Evolutionary conservation across 2,113 vertebrate genomes (phyloP).

Genomic region (Oncorhynchus nerka): DNA sequence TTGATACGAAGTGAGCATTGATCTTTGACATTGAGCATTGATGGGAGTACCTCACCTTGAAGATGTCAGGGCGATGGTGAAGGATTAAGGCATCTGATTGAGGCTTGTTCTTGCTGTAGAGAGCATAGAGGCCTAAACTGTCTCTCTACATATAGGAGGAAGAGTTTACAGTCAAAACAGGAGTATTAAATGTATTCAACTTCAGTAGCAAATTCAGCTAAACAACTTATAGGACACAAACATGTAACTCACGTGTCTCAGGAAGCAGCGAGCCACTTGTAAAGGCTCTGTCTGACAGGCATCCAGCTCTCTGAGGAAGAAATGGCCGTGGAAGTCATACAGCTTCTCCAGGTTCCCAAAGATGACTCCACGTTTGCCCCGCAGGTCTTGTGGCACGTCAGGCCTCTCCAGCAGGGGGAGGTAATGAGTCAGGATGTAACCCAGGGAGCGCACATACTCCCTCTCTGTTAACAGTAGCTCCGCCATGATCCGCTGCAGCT

Average conservation of each 20-base stretch:
- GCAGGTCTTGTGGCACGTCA: slow-evolving; percentile 75
- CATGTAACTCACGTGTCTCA: slow-evolving; percentile 69
- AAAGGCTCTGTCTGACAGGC: slow-evolving; percentile 67
- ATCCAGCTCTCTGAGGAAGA: slow-evolving; percentile 77
- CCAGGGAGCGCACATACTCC: slow-evolving; percentile 72
- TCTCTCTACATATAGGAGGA: slow-evolving; percentile 61
- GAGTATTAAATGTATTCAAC: background rate
- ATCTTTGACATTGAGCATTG: background rate
- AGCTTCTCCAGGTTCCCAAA: slow-evolving; percentile 81
- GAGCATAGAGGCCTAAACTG: slow-evolving; percentile 74
- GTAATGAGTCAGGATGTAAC: slow-evolving; percentile 75
- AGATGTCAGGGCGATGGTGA: slow-evolving; percentile 73
- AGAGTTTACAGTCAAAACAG: background rate
- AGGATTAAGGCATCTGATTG: slow-evolving; percentile 74
- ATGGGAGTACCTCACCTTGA: slow-evolving; percentile 64
- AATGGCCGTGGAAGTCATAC: slow-evolving; percentile 74
- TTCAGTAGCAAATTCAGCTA: background rate
- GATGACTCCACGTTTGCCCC: slow-evolving; percentile 72
- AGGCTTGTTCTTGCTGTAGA: slow-evolving; percentile 81
- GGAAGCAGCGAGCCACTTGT: slow-evolving; percentile 73
- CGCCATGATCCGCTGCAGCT: slow-evolving; percentile 74
- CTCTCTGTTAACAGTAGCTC: slow-evolving; percentile 78
- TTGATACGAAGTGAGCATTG: background rate
- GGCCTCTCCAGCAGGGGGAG: slow-evolving; percentile 72
- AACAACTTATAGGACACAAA: background rate